Evolutionary conservation across 1,140 invertebrate genomes (phyloP).

Genomic region (Hyles vespertilio): DNA sequence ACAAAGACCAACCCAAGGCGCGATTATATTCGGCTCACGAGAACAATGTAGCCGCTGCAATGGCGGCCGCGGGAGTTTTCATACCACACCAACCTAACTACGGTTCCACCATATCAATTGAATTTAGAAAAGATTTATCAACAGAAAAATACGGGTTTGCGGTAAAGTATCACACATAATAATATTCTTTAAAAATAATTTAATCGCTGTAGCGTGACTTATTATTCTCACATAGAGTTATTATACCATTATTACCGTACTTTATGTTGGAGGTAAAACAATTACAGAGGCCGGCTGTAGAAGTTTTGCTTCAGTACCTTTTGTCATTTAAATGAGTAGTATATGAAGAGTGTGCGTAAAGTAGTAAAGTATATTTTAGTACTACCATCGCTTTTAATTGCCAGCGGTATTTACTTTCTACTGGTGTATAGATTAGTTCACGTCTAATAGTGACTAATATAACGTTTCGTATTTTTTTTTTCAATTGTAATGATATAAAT

Average conservation of each 20-base stretch:
- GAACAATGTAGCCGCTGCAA: conserved; percentile 80
- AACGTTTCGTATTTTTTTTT: no score
- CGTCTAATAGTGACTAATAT: no score
- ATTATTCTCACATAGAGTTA: background rate
- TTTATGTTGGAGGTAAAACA: no score
- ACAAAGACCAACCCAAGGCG: conserved; percentile 65
- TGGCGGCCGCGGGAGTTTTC: conserved; percentile 79
- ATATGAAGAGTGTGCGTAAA: background rate
- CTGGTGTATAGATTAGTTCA: no score
- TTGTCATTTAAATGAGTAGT: no score
- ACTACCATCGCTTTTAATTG: background rate
- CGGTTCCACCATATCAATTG: conserved; percentile 68
- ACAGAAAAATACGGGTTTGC: conserved; percentile 46
- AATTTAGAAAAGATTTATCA: conserved; percentile 40
- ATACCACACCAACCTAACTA: conserved; percentile 77
- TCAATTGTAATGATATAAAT: no score
- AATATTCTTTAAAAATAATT: background rate
- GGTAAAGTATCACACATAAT: conserved; percentile 26
- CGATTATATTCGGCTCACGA: conserved; percentile 82
- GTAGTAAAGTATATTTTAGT: background rate
- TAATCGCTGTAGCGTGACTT: background rate
- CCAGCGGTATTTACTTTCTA: no score
- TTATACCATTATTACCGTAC: no score
- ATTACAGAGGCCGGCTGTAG: no score
- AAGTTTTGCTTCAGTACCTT: no score